These are phyloP conservation scores for Lasioglossum marginatum DNA, from an alignment of 2,888 invertebrate genomes.

Conservation along the genomic window DNA sequence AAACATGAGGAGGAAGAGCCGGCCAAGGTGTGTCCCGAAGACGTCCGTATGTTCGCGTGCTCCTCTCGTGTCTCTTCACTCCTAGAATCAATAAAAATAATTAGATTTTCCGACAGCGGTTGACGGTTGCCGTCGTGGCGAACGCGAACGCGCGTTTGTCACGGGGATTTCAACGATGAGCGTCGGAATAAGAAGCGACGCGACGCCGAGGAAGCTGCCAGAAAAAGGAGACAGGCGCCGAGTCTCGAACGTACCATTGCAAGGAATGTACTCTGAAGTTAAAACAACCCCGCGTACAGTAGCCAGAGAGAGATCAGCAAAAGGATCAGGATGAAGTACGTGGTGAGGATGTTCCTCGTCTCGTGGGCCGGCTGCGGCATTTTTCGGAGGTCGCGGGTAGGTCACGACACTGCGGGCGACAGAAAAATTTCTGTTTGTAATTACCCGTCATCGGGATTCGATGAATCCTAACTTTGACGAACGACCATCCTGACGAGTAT, in stretches of 20 bases:
- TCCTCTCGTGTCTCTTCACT: conserved; percentile 67
- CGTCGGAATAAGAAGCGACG: conserved; percentile 34
- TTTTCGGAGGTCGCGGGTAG: conserved; percentile 46
- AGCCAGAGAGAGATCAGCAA: conserved; percentile 89
- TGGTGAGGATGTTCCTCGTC: conserved; percentile 89
- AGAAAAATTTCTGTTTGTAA: background rate
- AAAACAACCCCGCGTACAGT: conserved; percentile 88
- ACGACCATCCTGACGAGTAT: too few species aligned
- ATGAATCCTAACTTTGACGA: too few species aligned
- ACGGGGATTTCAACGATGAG: conserved; percentile 65
- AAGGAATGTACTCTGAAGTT: conserved; percentile 68
- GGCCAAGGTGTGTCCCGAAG: conserved; percentile 28
- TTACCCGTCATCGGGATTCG: too few species aligned
- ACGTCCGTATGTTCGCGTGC: conserved; percentile 40
- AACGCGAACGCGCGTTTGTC: background rate
- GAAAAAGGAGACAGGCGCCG: background rate
- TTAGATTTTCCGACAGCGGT: background rate
- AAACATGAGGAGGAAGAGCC: conserved; percentile 12
- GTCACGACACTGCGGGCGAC: conserved; percentile 36
- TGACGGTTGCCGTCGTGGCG: background rate
- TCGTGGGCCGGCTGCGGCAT: conserved; percentile 84
- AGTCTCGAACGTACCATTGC: conserved; percentile 70
- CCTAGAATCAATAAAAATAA: conserved; percentile 66
- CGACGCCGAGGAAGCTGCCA: background rate
- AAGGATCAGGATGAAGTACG: conserved; percentile 89